Evolutionary conservation across 1,140 invertebrate species (phyloP).

Genomic region (Drosophila funebris): DNA sequence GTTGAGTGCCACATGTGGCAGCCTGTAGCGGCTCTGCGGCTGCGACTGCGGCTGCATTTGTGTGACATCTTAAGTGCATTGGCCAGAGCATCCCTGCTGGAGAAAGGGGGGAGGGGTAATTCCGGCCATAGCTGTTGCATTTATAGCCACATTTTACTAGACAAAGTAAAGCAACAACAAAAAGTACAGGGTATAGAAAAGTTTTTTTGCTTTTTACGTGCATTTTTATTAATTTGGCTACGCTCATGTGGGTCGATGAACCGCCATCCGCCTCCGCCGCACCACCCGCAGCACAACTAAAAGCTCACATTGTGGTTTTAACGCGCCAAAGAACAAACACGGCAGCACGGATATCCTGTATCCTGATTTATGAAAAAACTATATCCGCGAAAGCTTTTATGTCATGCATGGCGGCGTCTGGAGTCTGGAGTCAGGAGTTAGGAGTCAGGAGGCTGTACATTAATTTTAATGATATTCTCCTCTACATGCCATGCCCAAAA

Average conservation of each 20-base stretch:
- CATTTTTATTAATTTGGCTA: conserved; percentile 52
- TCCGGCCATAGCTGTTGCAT: conserved; percentile 22
- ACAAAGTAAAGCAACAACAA: conserved; percentile 17
- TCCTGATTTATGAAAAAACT: conserved; percentile 42
- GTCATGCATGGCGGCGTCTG: neutral
- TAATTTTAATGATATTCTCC: conserved; percentile 34
- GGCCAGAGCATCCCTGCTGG: conserved; percentile 3
- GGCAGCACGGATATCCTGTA: conserved; percentile 19
- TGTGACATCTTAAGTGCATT: conserved; percentile 79
- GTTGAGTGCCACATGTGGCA: conserved; percentile 58
- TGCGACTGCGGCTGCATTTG: conserved; percentile 38
- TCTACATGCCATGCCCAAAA: conserved; percentile 2
- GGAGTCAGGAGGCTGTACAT: conserved; percentile 6
- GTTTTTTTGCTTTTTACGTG: conserved; percentile 40
- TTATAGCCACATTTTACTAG: conserved; percentile 20
- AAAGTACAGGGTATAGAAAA: neutral
- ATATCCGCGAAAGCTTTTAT: conserved; percentile 32
- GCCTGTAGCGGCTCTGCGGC: conserved; percentile 9
- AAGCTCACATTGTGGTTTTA: conserved; percentile 47
- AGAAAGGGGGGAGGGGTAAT: neutral
- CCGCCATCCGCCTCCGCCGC: neutral
- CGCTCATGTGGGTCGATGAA: conserved; percentile 11
- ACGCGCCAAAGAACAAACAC: conserved; percentile 24
- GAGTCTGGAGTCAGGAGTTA: too few relatives aligned
- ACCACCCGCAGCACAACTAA: neutral